Conservation (phyloP, 2,113 vertebrate genomes). For the Bubo blakistoni region DNA sequence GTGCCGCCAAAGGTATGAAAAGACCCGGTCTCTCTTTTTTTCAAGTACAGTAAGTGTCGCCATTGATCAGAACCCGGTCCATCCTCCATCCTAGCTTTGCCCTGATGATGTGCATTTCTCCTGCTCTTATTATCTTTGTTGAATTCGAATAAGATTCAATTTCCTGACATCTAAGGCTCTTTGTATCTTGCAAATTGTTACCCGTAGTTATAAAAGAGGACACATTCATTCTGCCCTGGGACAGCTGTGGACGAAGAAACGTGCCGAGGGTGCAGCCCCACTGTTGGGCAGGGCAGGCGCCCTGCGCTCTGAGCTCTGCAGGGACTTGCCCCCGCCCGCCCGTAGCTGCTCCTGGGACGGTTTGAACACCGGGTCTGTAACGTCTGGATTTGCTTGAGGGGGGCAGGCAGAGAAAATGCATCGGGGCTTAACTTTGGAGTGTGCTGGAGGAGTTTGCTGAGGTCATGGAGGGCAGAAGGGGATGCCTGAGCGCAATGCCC, state of each 20-base stretch:
- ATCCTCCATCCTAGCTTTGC: not conserved
- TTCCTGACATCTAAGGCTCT: slow-evolving; percentile 28
- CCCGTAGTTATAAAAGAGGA: not conserved
- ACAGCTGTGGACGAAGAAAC: not conserved
- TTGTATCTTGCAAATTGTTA: not conserved
- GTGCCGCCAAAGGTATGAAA: not conserved
- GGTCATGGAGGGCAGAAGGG: not conserved
- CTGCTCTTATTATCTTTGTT: not conserved
- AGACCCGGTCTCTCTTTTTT: not conserved
- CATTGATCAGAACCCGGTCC: not conserved
- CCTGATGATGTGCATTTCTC: not conserved
- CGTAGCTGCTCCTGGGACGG: not conserved
- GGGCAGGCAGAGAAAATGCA: not conserved
- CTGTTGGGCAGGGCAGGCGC: not conserved
- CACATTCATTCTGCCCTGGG: not conserved
- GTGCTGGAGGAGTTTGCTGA: not conserved
- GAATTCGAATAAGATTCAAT: slow-evolving; percentile 18
- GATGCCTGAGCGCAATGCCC: not conserved
- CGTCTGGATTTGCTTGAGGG: not conserved
- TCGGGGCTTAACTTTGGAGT: not conserved
- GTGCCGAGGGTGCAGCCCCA: not conserved
- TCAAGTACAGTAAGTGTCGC: not conserved
- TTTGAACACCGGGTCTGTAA: accelerated
- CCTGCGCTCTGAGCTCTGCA: not conserved
- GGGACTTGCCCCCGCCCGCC: accelerated